Conservation (phyloP, 1,140 invertebrate genomes). For the Drosophila nasuta region DNA sequence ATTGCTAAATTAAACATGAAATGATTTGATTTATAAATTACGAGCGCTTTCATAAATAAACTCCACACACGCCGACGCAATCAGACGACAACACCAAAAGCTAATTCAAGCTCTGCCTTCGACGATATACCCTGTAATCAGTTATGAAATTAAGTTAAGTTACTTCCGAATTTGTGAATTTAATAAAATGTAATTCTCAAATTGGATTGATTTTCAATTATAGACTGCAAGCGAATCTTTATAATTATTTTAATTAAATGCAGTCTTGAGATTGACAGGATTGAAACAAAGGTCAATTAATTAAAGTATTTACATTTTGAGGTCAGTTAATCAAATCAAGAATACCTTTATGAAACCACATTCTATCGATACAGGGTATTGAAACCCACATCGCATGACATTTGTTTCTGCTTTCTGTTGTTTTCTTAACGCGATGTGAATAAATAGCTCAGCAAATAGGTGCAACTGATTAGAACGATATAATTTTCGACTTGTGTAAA, state of each 20-base stretch:
- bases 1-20: slow-evolving; percentile 40
- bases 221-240: too few species aligned
- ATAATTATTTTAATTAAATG: background rate
- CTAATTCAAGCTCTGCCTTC: background rate
- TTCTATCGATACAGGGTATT: slow-evolving; percentile 1
- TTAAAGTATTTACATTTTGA: too few species aligned
- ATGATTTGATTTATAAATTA: slow-evolving; percentile 51
- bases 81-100: slow-evolving; percentile 4
- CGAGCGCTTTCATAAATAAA: slow-evolving; percentile 50
- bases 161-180: background rate
- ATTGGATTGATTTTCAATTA: background rate
- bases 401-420: slow-evolving; percentile 21
- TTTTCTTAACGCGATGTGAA: slow-evolving; percentile 34
- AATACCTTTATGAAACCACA: background rate
- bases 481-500: slow-evolving; percentile 43
- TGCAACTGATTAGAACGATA: slow-evolving; percentile 60
- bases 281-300: too few species aligned
- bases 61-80: slow-evolving; percentile 41
- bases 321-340: background rate
- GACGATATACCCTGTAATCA: background rate
- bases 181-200: background rate
- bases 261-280: too few species aligned
- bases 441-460: slow-evolving; percentile 58
- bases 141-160: background rate
- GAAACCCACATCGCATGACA: slow-evolving; percentile 14